Base-by-base conservation (phyloP, 1,140 invertebrate genomes). In the Mamestra configurata region DNA sequence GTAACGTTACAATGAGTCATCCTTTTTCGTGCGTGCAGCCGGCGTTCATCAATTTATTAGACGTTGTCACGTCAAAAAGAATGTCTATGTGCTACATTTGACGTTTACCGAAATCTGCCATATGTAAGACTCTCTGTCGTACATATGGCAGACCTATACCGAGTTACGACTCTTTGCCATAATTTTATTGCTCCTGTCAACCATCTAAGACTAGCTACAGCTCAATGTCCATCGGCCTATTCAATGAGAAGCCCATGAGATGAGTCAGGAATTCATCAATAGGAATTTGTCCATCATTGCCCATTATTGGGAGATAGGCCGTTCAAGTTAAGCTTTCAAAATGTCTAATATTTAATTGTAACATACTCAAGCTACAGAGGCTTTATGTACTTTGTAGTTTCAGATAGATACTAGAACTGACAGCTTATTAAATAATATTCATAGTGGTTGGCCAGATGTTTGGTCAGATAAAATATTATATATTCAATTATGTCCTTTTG, bases 191-290 rank as follows among this genome's bases (percentile, higher is more conserved):
- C 31, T 40, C 13, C n/a, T 40, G 59, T 64, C 59, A 40, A 20
- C n/a, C 20, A 20, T 8, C 59, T 64, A 1, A 64, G 18, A n/a
- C 18, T 64, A 27, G 35, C 59, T 20, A 64, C 59, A 64, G 40
- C 27, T 64, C 59, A 64, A 64, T 37, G 59, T 64, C 59, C 35
- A 20, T 37, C 18, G 18, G 7, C 18, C 59, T 40, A 64, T 64
- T 40, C 59, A 64, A 37, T 64, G 18, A 37, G 31, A 10, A 13
- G 10, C 31, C 59, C 59, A 22, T 64, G n/a, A 40, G 18, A 64
- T 64, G 59, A 64, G 35, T 64, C 31, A 40, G 59, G 59, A 64
- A 64, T 64, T 64, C 35, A 64, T 64, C 59, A 64, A 64, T 61
- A 15, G 31, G 31, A 37, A 61, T 61, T 61, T 61, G 59, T 61